Evolutionary conservation across 2,113 vertebrate species (phyloP), one percentile per base, ranked within the genome.

Genomic region (Lasiurus borealis): DNA sequence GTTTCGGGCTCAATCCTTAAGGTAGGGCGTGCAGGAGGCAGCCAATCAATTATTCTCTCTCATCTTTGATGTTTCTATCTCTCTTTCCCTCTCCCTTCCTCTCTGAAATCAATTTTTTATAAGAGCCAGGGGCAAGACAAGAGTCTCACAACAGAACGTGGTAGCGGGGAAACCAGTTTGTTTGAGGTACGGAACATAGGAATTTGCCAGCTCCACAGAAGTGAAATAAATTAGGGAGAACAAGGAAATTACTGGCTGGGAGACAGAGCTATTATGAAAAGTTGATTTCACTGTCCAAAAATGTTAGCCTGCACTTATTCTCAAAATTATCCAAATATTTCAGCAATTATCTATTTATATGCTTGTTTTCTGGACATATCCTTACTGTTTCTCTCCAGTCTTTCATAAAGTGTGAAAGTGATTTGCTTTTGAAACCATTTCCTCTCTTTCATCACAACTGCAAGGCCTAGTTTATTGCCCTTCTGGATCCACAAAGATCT

Each of bases 201-300:
- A 94, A 84, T 93, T 77, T 86, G 93, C 93, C 93, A 96, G 80
- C 88, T 85, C 57, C 57, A 59, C 91, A 96, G 84, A 85, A 95
- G 84, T 96, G 95, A 97, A 95, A 50, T 88, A 96, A 97, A 97
- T 97, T 94, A 96, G 89, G 86, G 69, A 94, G 96, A 97, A 96
- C 95, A 95, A 97, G 96, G 94, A 97, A 97, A 96, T 97, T 89
- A 92, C 94, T 92, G 95, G 96, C 97, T 84, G 29, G 88, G 80
- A 97, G 85, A 91, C 95, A 95, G 92, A 83, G 52, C 85, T 96
- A 95, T 95, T 97, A 96, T 81, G 90, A 95, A 96, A 96, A 96
- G 86, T 91, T 96, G 95, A 97, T 94, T 96, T 96, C 96, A 97
- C 93, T 95, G 96, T 92, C 96, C 96, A 97, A 95, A 97, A 95